These are phyloP conservation scores for Toxonevra muliebris DNA, from an alignment of 2,888 invertebrate species.

Conservation along the genomic window DNA sequence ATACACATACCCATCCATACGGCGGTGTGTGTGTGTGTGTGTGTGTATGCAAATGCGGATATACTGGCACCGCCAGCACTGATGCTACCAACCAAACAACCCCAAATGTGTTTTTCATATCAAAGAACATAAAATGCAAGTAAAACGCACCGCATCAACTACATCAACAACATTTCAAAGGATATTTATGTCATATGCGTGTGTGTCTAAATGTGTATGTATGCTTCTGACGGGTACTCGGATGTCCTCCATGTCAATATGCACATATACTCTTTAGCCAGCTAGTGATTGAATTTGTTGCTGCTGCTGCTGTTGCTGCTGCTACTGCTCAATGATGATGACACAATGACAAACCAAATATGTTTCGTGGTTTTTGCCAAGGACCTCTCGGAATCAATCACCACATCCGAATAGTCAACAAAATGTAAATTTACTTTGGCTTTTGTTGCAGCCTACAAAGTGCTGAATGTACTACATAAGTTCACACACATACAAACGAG, in stretches of 20 bases:
- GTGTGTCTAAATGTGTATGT: too few relatives aligned
- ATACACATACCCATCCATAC: not conserved
- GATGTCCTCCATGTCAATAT: not conserved
- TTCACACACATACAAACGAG: not conserved
- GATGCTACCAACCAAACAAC: constrained; percentile 16
- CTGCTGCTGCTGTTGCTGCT: not conserved
- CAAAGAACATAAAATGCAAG: constrained; percentile 24
- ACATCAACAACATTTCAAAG: constrained; percentile 9
- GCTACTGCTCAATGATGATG: not conserved
- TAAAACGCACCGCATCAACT: not conserved
- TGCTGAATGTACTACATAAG: too few relatives aligned
- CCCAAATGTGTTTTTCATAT: constrained; percentile 33
- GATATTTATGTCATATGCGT: constrained; percentile 11
- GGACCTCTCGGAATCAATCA: constrained; percentile 41
- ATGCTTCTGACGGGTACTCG: too few relatives aligned
- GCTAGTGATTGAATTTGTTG: too few relatives aligned
- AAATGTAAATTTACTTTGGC: constrained; percentile 32
- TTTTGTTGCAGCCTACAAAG: constrained; percentile 17
- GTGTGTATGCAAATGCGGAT: constrained; percentile 30
- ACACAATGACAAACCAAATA: constrained; percentile 45
- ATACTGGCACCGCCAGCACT: not conserved
- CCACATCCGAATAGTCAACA: constrained; percentile 27
- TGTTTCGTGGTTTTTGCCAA: constrained; percentile 60
- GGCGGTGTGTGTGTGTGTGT: not conserved
- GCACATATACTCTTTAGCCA: too few relatives aligned